Evolutionary conservation across 1,140 invertebrate species (phyloP).

Genomic region (Drosophila pandora): DNA sequence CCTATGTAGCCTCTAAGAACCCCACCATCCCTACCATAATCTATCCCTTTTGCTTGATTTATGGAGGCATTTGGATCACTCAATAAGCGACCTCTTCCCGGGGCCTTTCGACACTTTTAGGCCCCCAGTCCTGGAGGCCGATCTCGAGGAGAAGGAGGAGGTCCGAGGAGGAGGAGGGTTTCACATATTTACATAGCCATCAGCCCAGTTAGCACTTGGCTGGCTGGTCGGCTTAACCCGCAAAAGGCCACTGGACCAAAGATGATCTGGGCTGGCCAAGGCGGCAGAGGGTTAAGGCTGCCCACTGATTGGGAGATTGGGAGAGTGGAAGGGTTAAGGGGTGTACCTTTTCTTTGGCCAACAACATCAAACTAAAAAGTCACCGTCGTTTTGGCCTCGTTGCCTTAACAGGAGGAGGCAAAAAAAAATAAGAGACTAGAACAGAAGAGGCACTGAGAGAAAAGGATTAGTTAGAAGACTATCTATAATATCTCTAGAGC

Average conservation of each 20-base stretch:
- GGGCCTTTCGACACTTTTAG: constrained; percentile 29
- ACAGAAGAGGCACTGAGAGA: constrained; percentile 4
- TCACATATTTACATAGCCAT: constrained; percentile 47
- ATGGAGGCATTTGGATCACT: constrained; percentile 52
- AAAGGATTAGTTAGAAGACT: background rate
- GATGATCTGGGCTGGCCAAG: background rate
- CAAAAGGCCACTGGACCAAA: constrained; percentile 3
- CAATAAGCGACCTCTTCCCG: constrained; percentile 32
- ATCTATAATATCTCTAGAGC: background rate
- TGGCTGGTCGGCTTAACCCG: constrained; percentile 15
- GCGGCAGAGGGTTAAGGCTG: constrained; percentile 13
- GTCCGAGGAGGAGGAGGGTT: background rate
- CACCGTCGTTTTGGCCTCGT: constrained; percentile 38
- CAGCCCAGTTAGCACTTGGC: constrained; percentile 37
- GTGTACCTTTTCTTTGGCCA: constrained; percentile 17
- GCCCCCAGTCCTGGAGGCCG: background rate
- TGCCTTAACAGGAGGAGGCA: constrained; percentile 34
- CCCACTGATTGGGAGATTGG: background rate
- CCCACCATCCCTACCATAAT: constrained; percentile 16
- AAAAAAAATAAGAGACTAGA: constrained; percentile 7
- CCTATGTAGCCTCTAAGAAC: too few species aligned
- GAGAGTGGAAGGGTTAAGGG: background rate
- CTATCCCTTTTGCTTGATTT: constrained; percentile 44
- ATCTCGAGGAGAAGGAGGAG: too few species aligned
- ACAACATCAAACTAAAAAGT: constrained; percentile 27